Percentiles rank a stretch among this genome's conserved stretches.
Evolutionary conservation across 2,797 vertebrate species (phyloP).

Genomic region (Acrocephalus scirpaceus): DNA sequence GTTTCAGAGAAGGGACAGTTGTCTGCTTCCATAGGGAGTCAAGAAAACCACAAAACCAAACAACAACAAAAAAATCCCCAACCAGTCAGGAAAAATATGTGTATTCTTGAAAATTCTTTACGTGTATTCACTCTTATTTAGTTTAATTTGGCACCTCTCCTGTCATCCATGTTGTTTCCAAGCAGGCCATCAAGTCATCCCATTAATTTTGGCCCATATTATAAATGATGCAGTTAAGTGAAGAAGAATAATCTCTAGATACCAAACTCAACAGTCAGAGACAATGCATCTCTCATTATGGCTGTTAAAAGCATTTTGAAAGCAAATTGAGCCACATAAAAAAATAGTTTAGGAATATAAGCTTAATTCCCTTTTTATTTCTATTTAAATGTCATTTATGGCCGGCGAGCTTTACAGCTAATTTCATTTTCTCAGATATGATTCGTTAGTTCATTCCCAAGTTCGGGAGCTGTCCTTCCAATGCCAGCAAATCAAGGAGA

Average conservation of each 20-base stretch:
- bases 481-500: conserved; percentile 87
- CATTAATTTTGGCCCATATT: background rate
- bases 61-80: background rate
- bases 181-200: background rate
- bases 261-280: background rate
- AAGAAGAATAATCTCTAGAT: background rate
- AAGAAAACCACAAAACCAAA: background rate
- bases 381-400: conserved; percentile 26
- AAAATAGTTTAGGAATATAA: background rate
- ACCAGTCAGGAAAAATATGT: background rate
- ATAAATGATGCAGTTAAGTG: background rate
- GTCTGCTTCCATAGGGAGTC: background rate
- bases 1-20: background rate
- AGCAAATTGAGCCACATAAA: conserved; percentile 16
- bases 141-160: background rate
- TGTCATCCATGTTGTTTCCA: background rate
- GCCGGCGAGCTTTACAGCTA: conserved; percentile 51
- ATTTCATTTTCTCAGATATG: conserved; percentile 78
- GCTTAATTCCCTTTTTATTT: conserved; percentile 19
- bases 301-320: conserved; percentile 10
- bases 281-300: background rate
- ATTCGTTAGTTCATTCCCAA: conserved; percentile 88
- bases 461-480: conserved; percentile 88
- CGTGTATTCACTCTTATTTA: background rate
- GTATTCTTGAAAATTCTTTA: background rate